Evolutionary conservation across 2,797 vertebrate species (phyloP).

Genomic region (Sebastes taczanowskii): DNA sequence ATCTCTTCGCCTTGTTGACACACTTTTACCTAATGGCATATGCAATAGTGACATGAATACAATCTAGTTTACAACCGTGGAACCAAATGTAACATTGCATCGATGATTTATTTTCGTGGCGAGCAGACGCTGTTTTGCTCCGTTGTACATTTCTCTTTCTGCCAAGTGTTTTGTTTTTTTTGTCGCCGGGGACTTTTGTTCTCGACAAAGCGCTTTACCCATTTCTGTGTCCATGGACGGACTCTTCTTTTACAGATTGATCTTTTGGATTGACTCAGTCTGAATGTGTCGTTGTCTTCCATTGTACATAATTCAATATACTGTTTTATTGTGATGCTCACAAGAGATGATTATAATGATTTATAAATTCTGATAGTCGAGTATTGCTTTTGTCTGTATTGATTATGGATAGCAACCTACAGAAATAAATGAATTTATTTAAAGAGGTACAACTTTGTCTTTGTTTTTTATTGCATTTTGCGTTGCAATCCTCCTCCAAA

Average conservation of each 20-base stretch:
- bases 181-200: slow-evolving; percentile 80
- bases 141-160: slow-evolving; percentile 87
- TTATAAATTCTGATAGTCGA: slow-evolving; percentile 73
- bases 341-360: slow-evolving; percentile 68
- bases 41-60: slow-evolving; percentile 93
- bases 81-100: slow-evolving; percentile 92
- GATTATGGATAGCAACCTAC: slow-evolving; percentile 78
- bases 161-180: slow-evolving; percentile 84
- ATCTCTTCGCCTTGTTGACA: slow-evolving; percentile 78
- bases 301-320: slow-evolving; percentile 79
- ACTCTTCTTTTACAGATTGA: slow-evolving; percentile 50
- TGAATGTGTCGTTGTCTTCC: slow-evolving; percentile 81
- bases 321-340: slow-evolving; percentile 78
- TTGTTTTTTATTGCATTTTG: not conserved
- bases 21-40: slow-evolving; percentile 86
- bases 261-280: slow-evolving; percentile 50
- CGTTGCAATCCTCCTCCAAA: not conserved
- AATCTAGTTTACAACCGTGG: slow-evolving; percentile 95
- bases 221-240: slow-evolving; percentile 78
- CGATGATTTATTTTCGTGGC: slow-evolving; percentile 75
- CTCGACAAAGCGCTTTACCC: slow-evolving; percentile 78
- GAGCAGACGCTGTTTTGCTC: slow-evolving; percentile 83
- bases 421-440: slow-evolving; percentile 84
- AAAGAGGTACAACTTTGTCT: slow-evolving; percentile 55
- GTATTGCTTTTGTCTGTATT: slow-evolving; percentile 83